Conservation (phyloP, 2,888 invertebrate species). For the Agriopis leucophaearia region DNA sequence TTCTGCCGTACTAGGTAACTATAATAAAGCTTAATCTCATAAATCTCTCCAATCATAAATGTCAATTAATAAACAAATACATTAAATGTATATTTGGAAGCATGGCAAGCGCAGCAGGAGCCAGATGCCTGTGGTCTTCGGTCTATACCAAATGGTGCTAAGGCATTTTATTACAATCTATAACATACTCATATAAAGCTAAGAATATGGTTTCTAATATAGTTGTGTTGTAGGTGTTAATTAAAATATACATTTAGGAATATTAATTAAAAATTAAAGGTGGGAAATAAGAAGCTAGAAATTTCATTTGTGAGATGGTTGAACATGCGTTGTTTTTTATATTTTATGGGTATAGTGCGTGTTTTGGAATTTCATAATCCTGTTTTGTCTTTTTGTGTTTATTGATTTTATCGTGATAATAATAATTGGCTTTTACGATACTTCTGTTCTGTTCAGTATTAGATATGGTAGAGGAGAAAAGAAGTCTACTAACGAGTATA, state of each 20-base stretch:
- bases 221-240: slow-evolving; percentile 51
- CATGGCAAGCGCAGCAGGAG: slow-evolving; percentile 27
- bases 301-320: slow-evolving; percentile 33
- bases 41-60: slow-evolving; percentile 32
- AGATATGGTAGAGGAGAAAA: too few species aligned
- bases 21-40: slow-evolving; percentile 28
- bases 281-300: slow-evolving; percentile 34
- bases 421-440: neutral
- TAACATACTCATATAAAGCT: slow-evolving; percentile 24
- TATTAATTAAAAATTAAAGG: slow-evolving; percentile 47
- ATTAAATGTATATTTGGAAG: slow-evolving; percentile 31
- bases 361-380: neutral
- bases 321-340: slow-evolving; percentile 17
- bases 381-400: neutral
- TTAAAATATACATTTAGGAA: slow-evolving; percentile 49
- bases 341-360: slow-evolving; percentile 5
- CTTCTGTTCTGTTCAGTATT: too few species aligned
- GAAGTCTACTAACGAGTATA: too few species aligned
- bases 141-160: slow-evolving; percentile 48
- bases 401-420: neutral
- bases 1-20: slow-evolving; percentile 22
- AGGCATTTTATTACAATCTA: slow-evolving; percentile 50
- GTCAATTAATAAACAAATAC: slow-evolving; percentile 38
- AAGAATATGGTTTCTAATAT: slow-evolving; percentile 38
- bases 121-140: slow-evolving; percentile 27